Evolutionary conservation across 2,797 vertebrate genomes (phyloP).

Genomic region (Lophius americanus): DNA sequence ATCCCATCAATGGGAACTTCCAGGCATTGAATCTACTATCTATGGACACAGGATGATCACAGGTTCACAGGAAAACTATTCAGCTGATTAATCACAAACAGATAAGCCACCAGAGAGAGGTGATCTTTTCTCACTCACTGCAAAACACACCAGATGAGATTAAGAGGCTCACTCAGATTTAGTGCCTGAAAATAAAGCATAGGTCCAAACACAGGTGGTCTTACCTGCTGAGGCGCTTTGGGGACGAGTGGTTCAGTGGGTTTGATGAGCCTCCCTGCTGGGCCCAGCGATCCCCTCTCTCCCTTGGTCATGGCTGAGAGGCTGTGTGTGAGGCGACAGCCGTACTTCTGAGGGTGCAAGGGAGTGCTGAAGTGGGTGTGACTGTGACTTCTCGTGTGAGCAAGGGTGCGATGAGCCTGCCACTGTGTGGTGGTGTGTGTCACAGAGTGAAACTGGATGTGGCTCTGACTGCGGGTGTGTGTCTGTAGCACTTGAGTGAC

Average conservation of each 20-base stretch:
- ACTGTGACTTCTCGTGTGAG: slow-evolving; percentile 72
- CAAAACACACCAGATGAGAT: slow-evolving; percentile 4
- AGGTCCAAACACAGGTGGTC: background rate
- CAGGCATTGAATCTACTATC: slow-evolving; percentile 12
- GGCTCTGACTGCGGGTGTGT: slow-evolving; percentile 70
- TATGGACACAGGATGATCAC: slow-evolving; percentile 30
- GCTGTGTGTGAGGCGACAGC: slow-evolving; percentile 74
- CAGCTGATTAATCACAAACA: slow-evolving; percentile 44
- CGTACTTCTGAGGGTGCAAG: slow-evolving; percentile 61
- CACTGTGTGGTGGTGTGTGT: slow-evolving; percentile 61
- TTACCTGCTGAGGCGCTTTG: slow-evolving; percentile 81
- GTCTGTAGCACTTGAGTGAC: slow-evolving; percentile 39
- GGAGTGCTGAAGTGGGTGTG: slow-evolving; percentile 67
- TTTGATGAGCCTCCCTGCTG: slow-evolving; percentile 71
- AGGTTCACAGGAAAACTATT: slow-evolving; percentile 43
- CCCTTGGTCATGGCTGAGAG: slow-evolving; percentile 80
- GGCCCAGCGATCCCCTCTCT: slow-evolving; percentile 66
- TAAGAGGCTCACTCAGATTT: background rate
- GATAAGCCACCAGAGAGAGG: slow-evolving; percentile 27
- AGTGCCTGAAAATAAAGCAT: background rate
- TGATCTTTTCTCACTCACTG: slow-evolving; percentile 1
- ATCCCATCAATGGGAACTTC: slow-evolving; percentile 42
- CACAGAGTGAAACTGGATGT: slow-evolving; percentile 70
- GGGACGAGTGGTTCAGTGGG: slow-evolving; percentile 70
- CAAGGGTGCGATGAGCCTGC: slow-evolving; percentile 56